phyloP scores from a whole-genome alignment of 2,797 vertebrate genomes.

The Enteromius viviparus region DNA sequence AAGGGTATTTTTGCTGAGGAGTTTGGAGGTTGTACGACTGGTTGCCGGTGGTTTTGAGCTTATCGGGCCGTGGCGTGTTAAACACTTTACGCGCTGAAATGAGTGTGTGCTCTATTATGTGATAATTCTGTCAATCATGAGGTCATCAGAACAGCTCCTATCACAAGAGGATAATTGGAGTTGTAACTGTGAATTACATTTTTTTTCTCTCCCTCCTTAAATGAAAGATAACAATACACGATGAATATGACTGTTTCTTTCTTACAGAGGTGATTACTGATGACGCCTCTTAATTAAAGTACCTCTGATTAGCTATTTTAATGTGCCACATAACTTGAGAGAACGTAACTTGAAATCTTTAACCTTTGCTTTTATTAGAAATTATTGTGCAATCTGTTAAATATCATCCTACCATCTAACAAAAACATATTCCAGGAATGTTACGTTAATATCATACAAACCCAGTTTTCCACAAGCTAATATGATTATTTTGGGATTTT shows the following conservation, averaged over 20 bases:
- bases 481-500: too few relatives aligned
- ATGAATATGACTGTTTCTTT: constrained; percentile 48
- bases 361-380: constrained; percentile 7
- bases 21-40: constrained; percentile 53
- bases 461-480: too few relatives aligned
- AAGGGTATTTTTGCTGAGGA: constrained; percentile 56
- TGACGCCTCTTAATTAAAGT: constrained; percentile 49
- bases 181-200: constrained; percentile 60
- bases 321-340: constrained; percentile 3
- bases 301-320: constrained; percentile 48
- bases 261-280: constrained; percentile 44
- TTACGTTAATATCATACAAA: not conserved
- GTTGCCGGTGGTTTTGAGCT: constrained; percentile 59
- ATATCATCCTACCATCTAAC: not conserved
- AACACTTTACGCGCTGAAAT: constrained; percentile 51
- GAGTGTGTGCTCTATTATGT: constrained; percentile 57
- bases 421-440: not conserved
- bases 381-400: constrained; percentile 15
- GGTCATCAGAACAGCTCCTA: constrained; percentile 61
- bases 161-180: constrained; percentile 65
- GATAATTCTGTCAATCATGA: constrained; percentile 63
- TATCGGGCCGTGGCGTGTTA: constrained; percentile 59
- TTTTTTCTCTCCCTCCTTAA: constrained; percentile 48
- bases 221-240: constrained; percentile 59
- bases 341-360: constrained; percentile 31